Base-by-base conservation (phyloP, 2,113 vertebrate genomes). In the Sakesphorus luctuosus region DNA sequence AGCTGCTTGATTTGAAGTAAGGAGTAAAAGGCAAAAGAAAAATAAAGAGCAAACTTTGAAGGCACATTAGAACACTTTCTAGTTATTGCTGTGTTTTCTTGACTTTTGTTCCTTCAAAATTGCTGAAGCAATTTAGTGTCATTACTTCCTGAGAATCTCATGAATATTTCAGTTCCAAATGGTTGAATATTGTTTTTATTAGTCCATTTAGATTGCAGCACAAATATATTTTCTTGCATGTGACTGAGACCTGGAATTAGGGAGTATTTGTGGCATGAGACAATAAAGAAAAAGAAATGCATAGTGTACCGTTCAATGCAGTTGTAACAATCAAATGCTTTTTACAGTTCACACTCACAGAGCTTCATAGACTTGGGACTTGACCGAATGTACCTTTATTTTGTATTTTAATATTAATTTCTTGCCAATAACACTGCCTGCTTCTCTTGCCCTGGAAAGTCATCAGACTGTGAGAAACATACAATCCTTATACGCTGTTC, bases 141-240 rank as follows among this genome's bases (percentile, higher is more conserved):
- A 97, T 98, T 98, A 91, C 98, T 98, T 93, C 90, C 92, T 80
- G 78, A 97, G 91, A 78, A 95, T 95, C 75, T 98, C 95, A 98
- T 98, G 96, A 98, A 98, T 98, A 98, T 98, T 98, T 98, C 97
- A 96, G 94, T 96, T 97, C 93, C 97, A 97, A 97, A 97, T 95
- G 92, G 95, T 78, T 97, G 92, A 96, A 89, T 96, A 74, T 97
- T 97, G 94, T 84, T 98, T 97, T 97, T 97, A 96, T 96, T 96
- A 96, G 83, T 96, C 93, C 72, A 87, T 97, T 98, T 96, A 97
- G 92, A 96, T 96, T 97, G 74, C 81, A 96, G 85, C 56, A 92
- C 86, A 97, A 96, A 96, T 97, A 94, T 66, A 61, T 96, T 97
- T 97, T 97, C 92, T 65, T 90, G 82, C 72, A 81, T 83, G 91